Evolutionary conservation across 2,888 invertebrate genomes (phyloP), one percentile per base, ranked within the genome.

Genomic region (Parthenolecanium corni): DNA sequence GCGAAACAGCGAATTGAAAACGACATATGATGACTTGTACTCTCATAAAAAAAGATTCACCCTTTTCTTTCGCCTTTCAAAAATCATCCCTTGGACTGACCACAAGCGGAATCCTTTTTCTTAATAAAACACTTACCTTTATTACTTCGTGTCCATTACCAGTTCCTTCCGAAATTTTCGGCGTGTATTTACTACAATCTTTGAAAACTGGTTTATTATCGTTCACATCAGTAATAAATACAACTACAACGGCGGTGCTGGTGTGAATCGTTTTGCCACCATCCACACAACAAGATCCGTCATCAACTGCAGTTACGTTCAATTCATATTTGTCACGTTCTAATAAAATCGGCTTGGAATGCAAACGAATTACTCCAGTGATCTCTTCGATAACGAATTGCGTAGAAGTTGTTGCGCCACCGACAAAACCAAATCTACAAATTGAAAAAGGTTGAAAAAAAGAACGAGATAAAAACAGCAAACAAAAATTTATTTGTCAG

Each of bases 301-400:
- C 97, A 72, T 98, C 98, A 78, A 90, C 83, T 2, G 97, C 97
- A 0, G 95, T 94, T 9, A 98, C 94, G 73, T 96, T 97, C 64
- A 98, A 75, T 73, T 92, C 92, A 72, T 96, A 96, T 73, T 94
- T 94, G 73, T 94, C 93, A 67, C 89, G 80, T 72, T 93, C 93
- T 67, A 94, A 76, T 0, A 87, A 83, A 68, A 93, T 93, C 9
- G 85, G 82, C 72, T 90, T 89, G 69, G 84, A 86, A 71, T 90
- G 90, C 61, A 94, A 76, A 66, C 93, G 84, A 69, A 93, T 94
- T 31, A 93, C 93, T 69, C 92, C 93, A 52, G 93, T 94, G 67
- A 92, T 91, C 74, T 93, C 91, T 76, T 94, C 93, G 68, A 93
- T 94, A 18, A 91, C 91, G 73, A 93, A 94, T 73, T 93, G 92